Evolutionary conservation across 2,797 vertebrate genomes (phyloP).

Genomic region (Galaxias olidus): DNA sequence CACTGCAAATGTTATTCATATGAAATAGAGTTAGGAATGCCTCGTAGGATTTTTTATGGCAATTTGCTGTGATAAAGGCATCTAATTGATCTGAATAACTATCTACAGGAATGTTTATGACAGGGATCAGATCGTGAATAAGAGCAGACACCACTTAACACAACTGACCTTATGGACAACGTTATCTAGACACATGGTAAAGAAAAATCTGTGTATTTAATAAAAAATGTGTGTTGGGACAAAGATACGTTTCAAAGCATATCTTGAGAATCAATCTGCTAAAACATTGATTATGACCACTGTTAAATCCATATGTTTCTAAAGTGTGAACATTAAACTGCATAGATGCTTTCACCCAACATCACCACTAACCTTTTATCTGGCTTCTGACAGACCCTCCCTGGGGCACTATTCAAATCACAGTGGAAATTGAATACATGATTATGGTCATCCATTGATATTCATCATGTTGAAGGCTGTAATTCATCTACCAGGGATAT

Average conservation of each 20-base stretch:
- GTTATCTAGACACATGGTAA: too few relatives aligned
- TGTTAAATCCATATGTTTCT: not conserved
- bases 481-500: slow-evolving; percentile 10
- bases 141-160: too few relatives aligned
- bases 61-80: slow-evolving; percentile 26
- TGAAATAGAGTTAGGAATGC: slow-evolving; percentile 14
- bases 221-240: too few relatives aligned
- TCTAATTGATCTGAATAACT: slow-evolving; percentile 46
- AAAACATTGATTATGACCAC: too few relatives aligned
- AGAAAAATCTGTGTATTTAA: too few relatives aligned
- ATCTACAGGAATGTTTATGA: slow-evolving; percentile 42
- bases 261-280: too few relatives aligned
- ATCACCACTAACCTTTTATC: slow-evolving; percentile 8
- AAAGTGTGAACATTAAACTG: not conserved
- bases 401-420: slow-evolving; percentile 12
- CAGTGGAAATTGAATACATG: slow-evolving; percentile 22
- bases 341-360: not conserved
- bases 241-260: too few relatives aligned
- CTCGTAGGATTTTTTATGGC: slow-evolving; percentile 23
- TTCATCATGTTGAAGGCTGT: slow-evolving; percentile 9
- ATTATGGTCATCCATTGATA: slow-evolving; percentile 19
- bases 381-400: slow-evolving; percentile 3
- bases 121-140: slow-evolving; percentile 27
- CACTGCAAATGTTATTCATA: too few relatives aligned
- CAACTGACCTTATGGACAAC: too few relatives aligned